Percentiles rank a stretch among this genome's conserved stretches.
Evolutionary conservation across 2,113 vertebrate species (phyloP).

Genomic region (Mobula birostris): DNA sequence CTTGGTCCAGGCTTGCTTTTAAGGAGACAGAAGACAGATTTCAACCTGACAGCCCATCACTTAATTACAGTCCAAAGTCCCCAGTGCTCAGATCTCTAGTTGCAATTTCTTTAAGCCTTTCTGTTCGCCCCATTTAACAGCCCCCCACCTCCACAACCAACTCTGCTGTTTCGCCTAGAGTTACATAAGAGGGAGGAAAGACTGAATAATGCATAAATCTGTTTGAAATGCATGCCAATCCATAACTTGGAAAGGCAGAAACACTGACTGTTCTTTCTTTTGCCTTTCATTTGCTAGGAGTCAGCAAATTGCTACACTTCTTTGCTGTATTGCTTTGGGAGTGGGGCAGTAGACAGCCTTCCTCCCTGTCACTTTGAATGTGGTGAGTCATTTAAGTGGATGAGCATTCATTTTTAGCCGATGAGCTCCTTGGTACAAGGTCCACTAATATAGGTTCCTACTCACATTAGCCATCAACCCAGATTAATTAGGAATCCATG

Average conservation of each 20-base stretch:
- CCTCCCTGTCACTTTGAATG: neutral
- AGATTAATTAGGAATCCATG: neutral
- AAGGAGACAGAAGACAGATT: conserved; percentile 30
- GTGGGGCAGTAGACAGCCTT: no score
- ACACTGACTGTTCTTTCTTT: neutral
- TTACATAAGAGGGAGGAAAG: neutral
- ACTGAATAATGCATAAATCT: conserved; percentile 31
- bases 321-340: neutral
- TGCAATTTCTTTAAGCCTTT: neutral
- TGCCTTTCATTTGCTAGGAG: neutral
- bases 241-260: neutral
- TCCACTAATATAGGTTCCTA: neutral
- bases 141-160: no score
- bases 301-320: neutral
- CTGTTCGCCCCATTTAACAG: no score
- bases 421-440: neutral
- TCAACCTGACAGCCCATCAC: conserved; percentile 23
- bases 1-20: neutral
- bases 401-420: neutral
- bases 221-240: conserved; percentile 25
- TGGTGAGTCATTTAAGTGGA: neutral
- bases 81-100: neutral
- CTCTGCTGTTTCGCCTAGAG: neutral
- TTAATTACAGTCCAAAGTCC: conserved; percentile 25
- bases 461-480: neutral